Evolutionary conservation across 2,797 vertebrate species (phyloP).

Genomic region (Phataginus tetradactyla): DNA sequence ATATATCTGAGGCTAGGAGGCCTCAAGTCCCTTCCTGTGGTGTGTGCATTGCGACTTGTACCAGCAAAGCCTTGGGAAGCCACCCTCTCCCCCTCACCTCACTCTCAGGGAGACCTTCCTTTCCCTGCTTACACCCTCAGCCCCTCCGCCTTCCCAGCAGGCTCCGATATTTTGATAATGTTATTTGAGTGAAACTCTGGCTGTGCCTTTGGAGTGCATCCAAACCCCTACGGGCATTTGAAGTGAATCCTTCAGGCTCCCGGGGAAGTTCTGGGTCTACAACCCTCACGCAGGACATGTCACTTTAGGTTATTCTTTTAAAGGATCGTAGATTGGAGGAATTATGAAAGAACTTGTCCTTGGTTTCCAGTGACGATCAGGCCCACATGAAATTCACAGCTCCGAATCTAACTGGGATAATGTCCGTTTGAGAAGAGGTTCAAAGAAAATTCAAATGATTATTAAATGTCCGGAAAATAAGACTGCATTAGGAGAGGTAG

Average conservation of each 20-base stretch:
- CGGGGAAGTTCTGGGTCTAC: not conserved
- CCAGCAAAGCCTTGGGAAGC: not conserved
- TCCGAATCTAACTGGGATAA: not conserved
- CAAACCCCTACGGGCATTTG: not conserved
- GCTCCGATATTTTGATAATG: not conserved
- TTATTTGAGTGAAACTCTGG: not conserved
- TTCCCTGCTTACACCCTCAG: not conserved
- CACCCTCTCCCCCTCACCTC: not conserved
- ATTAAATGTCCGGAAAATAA: not conserved
- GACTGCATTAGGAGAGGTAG: not conserved
- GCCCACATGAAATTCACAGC: not conserved
- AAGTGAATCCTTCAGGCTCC: not conserved
- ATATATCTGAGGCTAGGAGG: not conserved
- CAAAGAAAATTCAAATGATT: not conserved
- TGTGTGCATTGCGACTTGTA: accelerated
- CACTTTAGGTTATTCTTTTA: not conserved
- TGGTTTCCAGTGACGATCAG: not conserved
- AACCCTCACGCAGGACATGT: not conserved
- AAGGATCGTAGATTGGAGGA: not conserved
- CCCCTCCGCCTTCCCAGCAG: not conserved
- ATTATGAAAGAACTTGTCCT: not conserved
- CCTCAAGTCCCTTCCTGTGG: not conserved
- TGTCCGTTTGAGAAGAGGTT: not conserved
- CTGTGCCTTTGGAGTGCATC: not conserved
- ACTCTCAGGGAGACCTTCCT: too few species aligned